These are phyloP conservation scores for Chaetophractus vellerosus DNA, from an alignment of 2,797 vertebrate species.

Conservation along the genomic window DNA sequence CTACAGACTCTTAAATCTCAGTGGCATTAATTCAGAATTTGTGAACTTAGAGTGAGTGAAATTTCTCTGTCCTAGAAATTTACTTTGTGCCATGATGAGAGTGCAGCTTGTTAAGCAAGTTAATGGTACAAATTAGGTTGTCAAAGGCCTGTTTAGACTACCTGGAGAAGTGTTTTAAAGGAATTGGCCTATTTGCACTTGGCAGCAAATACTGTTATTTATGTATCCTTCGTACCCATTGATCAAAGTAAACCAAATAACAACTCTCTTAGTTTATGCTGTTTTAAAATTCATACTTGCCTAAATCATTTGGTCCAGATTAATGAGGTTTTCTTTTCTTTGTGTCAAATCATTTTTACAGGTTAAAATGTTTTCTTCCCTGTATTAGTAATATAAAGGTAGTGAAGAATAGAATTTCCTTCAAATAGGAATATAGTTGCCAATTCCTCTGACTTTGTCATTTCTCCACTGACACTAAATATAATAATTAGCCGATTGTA, in stretches of 20 bases:
- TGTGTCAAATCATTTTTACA: conserved; percentile 28
- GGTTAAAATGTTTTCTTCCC: background rate
- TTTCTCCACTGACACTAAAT: conserved; percentile 72
- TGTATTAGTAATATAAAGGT: conserved; percentile 54
- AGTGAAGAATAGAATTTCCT: conserved; percentile 42
- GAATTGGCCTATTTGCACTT: conserved; percentile 7
- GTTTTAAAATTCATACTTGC: conserved; percentile 8
- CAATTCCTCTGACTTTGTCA: conserved; percentile 54
- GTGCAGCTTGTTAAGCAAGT: conserved; percentile 61
- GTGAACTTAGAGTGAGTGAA: conserved; percentile 6
- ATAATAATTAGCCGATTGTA: conserved; percentile 71
- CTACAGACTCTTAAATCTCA: background rate
- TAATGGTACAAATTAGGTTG: conserved; percentile 58
- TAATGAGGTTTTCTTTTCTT: conserved; percentile 44
- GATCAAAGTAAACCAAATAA: conserved; percentile 30
- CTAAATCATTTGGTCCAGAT: background rate
- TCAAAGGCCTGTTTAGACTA: conserved; percentile 56
- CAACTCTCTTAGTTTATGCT: background rate
- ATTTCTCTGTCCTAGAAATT: conserved; percentile 59
- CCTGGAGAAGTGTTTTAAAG: conserved; percentile 56
- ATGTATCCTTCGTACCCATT: background rate
- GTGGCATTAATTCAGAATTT: conserved; percentile 9
- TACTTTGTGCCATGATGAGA: background rate
- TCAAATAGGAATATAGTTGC: conserved; percentile 41
- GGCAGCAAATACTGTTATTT: background rate